phyloP scores from a whole-genome alignment of 2,797 vertebrate genomes.

The Cephalopachus bancanus region DNA sequence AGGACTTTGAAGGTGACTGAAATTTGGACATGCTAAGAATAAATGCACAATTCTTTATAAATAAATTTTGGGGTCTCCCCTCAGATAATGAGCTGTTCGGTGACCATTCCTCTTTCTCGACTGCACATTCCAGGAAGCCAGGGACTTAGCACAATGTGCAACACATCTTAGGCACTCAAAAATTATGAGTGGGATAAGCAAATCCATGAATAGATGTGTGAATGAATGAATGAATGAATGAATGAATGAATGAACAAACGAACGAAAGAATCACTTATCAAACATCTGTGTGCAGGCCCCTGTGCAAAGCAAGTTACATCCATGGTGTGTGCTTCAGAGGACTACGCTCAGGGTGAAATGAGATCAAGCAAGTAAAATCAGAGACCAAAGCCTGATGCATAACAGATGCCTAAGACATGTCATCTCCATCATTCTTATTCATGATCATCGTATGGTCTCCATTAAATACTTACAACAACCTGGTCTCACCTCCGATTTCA shows the following conservation, averaged over 20 bases:
- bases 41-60: too few relatives aligned
- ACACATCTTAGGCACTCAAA: background rate
- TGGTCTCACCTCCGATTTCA: background rate
- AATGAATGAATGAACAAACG: background rate
- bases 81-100: rapidly evolving
- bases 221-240: background rate
- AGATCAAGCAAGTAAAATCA: background rate
- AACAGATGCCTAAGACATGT: background rate
- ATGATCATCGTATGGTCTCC: background rate
- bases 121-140: background rate
- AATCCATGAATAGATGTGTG: too few relatives aligned
- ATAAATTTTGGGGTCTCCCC: too few relatives aligned
- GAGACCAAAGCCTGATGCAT: too few relatives aligned
- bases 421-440: background rate
- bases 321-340: rapidly evolving
- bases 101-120: background rate
- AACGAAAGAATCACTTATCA: background rate
- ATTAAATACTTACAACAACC: background rate
- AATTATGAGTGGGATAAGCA: background rate
- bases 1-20: too few relatives aligned
- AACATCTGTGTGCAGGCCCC: background rate
- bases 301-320: background rate
- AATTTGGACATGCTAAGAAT: too few relatives aligned
- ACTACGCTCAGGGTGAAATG: background rate
- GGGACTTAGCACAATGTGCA: background rate